phyloP scores from a whole-genome alignment of 1,140 invertebrate genomes.

The Aphidius ervi region DNA sequence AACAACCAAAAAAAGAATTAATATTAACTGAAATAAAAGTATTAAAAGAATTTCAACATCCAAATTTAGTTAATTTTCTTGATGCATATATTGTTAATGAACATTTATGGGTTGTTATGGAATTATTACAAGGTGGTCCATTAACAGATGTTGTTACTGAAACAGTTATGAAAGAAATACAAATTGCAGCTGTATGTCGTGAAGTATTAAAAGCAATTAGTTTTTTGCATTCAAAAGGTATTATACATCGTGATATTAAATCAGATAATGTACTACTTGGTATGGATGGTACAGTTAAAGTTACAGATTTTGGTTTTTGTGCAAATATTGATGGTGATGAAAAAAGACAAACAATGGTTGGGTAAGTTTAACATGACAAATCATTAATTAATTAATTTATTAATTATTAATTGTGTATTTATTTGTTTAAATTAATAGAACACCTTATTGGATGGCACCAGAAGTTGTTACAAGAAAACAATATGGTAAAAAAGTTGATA shows the following conservation, averaged over 20 bases:
- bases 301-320: conserved; percentile 98
- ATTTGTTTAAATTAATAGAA: conserved; percentile 34
- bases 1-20: conserved; percentile 91
- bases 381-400: too few relatives aligned
- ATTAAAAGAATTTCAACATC: conserved; percentile 88
- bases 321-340: conserved; percentile 86
- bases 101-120: conserved; percentile 94
- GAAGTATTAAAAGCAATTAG: conserved; percentile 90
- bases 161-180: conserved; percentile 94
- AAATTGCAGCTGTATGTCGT: conserved; percentile 91
- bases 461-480: conserved; percentile 84
- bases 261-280: conserved; percentile 95
- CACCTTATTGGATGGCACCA: conserved; percentile 80
- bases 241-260: conserved; percentile 91
- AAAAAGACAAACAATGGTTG: conserved; percentile 95
- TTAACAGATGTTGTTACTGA: conserved; percentile 97
- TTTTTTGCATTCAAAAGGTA: conserved; percentile 88
- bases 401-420: too few relatives aligned
- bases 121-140: conserved; percentile 91
- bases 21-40: conserved; percentile 94
- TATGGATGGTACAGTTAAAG: conserved; percentile 94
- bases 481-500: conserved; percentile 89
- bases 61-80: conserved; percentile 95
- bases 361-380: conserved; percentile 32
- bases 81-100: conserved; percentile 86